Conservation (phyloP, 2,113 vertebrate species). For the Oryzias curvinotus region DNA sequence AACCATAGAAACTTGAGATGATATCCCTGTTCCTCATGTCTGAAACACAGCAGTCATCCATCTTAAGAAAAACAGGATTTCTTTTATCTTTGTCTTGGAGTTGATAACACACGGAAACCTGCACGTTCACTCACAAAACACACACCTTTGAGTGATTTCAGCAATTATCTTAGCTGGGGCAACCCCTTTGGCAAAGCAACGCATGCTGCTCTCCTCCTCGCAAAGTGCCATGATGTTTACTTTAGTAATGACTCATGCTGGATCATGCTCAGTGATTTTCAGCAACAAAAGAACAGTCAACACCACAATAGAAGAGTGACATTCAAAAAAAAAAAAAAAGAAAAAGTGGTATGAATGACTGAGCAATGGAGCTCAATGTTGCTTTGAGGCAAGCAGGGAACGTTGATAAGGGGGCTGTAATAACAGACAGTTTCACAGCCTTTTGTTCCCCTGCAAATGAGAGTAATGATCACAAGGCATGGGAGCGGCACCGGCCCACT, state of each 20-base stretch:
- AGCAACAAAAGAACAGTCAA: constrained; percentile 61
- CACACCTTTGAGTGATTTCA: constrained; percentile 28
- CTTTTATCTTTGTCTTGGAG: neutral
- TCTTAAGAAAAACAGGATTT: constrained; percentile 2
- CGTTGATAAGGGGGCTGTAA: constrained; percentile 57
- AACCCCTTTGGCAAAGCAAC: constrained; percentile 40
- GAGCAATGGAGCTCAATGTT: constrained; percentile 53
- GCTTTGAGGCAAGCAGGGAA: constrained; percentile 52
- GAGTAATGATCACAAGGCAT: constrained; percentile 53
- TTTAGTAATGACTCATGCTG: constrained; percentile 60
- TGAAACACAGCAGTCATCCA: constrained; percentile 22
- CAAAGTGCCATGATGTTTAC: constrained; percentile 53
- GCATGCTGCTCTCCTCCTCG: constrained; percentile 42
- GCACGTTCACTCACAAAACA: neutral
- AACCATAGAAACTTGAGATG: constrained; percentile 63
- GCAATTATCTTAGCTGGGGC: constrained; percentile 33
- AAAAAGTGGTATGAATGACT: constrained; percentile 50
- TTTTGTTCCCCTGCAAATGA: constrained; percentile 62
- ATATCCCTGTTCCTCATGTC: constrained; percentile 22
- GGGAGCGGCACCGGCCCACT: constrained; percentile 46
- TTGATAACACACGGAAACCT: constrained; percentile 1
- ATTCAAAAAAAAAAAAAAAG: constrained; percentile 22
- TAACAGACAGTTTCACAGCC: constrained; percentile 51
- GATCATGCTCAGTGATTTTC: constrained; percentile 47
- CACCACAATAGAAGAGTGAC: constrained; percentile 58